Conservation (phyloP, 35 echinoderm and acorn worm genomes). For the Apostichopus californicus region DNA sequence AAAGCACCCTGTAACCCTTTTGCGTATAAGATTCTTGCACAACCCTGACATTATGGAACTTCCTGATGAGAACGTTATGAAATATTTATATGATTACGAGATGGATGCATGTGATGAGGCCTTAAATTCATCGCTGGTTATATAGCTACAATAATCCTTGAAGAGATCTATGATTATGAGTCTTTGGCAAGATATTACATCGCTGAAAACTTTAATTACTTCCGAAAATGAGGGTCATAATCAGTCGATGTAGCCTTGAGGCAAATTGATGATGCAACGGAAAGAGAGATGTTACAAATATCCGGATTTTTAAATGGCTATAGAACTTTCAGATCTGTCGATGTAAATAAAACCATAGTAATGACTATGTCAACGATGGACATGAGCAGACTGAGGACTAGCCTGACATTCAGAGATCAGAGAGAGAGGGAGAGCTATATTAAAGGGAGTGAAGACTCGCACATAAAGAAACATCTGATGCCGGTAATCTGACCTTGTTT, state of each 20-base stretch:
- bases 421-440: too few relatives aligned
- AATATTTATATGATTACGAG: too few relatives aligned
- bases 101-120: neutral
- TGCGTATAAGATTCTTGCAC: too few relatives aligned
- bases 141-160: neutral
- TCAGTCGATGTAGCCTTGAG: neutral
- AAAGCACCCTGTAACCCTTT: too few relatives aligned
- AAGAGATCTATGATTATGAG: neutral
- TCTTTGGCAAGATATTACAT: neutral
- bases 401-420: too few relatives aligned
- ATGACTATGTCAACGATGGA: too few relatives aligned
- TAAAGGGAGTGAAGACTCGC: too few relatives aligned
- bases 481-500: too few relatives aligned
- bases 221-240: neutral
- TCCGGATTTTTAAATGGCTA: neutral
- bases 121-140: neutral
- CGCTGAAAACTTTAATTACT: neutral
- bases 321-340: neutral
- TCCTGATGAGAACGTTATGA: too few relatives aligned
- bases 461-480: too few relatives aligned
- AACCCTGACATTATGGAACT: too few relatives aligned
- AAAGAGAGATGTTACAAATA: neutral
- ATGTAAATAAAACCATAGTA: neutral
- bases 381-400: too few relatives aligned
- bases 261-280: neutral